Conservation (phyloP, 2,888 invertebrate genomes). For the Spodoptera littoralis region DNA sequence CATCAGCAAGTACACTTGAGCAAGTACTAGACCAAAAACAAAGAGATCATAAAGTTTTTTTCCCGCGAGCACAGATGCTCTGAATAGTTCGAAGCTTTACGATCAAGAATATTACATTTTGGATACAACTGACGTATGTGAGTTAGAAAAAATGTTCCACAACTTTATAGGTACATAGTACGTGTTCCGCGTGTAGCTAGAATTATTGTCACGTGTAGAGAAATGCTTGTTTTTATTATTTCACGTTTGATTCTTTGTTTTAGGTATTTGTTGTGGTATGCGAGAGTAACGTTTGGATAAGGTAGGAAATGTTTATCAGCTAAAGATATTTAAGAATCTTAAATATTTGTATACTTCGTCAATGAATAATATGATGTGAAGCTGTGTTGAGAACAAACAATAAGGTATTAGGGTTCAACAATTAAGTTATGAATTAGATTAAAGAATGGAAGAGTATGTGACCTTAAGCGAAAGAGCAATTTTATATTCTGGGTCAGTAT, state of each 20-base stretch:
- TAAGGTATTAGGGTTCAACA: too few species aligned
- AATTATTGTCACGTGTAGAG: conserved; percentile 44
- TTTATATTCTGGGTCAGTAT: too few species aligned
- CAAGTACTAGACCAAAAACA: conserved; percentile 30
- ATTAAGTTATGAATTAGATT: too few species aligned
- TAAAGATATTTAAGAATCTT: too few species aligned
- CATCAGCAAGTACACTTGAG: conserved; percentile 31
- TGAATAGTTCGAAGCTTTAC: conserved; percentile 72
- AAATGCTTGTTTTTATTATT: conserved; percentile 48
- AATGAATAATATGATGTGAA: too few species aligned
- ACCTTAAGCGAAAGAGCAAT: too few species aligned
- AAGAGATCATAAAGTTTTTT: conserved; percentile 59
- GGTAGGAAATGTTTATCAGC: background rate
- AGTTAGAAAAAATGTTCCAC: conserved; percentile 43
- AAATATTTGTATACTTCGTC: too few species aligned
- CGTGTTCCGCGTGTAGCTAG: conserved; percentile 26
- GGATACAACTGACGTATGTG: conserved; percentile 62
- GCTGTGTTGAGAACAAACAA: too few species aligned
- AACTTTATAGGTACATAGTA: conserved; percentile 43
- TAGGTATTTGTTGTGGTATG: conserved; percentile 5
- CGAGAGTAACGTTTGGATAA: too few species aligned
- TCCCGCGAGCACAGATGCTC: conserved; percentile 67
- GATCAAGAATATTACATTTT: conserved; percentile 71
- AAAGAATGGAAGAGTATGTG: too few species aligned
- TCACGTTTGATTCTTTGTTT: conserved; percentile 27